Evolutionary conservation across 2,113 vertebrate genomes (phyloP).

Genomic region (Xerus inauris): DNA sequence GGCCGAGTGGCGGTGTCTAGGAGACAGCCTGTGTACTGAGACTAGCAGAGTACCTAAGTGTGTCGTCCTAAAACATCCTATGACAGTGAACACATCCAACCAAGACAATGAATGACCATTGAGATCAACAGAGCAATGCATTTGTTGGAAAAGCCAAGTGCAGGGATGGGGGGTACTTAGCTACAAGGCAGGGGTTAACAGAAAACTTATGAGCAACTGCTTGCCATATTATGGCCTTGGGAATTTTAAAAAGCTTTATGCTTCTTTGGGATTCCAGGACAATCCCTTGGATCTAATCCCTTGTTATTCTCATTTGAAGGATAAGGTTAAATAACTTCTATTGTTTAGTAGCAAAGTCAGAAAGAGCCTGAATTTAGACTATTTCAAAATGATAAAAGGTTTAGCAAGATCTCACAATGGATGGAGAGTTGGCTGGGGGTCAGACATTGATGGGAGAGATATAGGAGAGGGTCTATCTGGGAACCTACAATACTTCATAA

Average conservation of each 20-base stretch:
- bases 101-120: not conserved
- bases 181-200: not conserved
- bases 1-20: not conserved
- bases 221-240: not conserved
- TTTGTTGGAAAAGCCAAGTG: not conserved
- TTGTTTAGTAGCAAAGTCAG: not conserved
- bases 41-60: not conserved
- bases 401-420: not conserved
- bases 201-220: not conserved
- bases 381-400: constrained; percentile 37
- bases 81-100: not conserved
- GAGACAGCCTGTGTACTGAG: not conserved
- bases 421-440: not conserved
- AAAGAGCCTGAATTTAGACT: constrained; percentile 12
- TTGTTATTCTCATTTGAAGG: not conserved
- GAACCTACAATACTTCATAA: not conserved
- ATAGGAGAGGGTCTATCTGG: not conserved
- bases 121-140: not conserved
- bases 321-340: not conserved
- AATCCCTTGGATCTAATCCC: not conserved
- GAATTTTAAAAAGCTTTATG: constrained; percentile 4
- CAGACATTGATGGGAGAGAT: not conserved
- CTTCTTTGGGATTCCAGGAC: not conserved
- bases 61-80: not conserved
- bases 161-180: not conserved